Evolutionary conservation across 2,888 invertebrate genomes (phyloP).

Genomic region (Acheta domesticus): DNA sequence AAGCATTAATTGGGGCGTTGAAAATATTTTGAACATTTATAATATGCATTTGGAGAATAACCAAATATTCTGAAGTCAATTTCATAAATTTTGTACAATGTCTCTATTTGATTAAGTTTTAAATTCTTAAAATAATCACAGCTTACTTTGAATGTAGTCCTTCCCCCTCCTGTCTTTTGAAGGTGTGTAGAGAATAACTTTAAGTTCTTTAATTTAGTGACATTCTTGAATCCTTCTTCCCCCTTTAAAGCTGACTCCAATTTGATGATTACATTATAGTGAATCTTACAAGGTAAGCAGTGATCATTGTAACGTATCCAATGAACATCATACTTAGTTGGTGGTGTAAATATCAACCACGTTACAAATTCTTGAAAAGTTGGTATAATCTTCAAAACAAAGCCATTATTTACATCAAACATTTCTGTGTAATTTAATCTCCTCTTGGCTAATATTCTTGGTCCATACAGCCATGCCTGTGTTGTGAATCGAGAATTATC

Average conservation of each 20-base stretch:
- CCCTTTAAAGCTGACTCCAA: conserved; percentile 43
- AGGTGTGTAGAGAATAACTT: conserved; percentile 35
- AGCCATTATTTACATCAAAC: conserved; percentile 12
- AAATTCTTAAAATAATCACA: conserved; percentile 46
- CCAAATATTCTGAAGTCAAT: conserved; percentile 47
- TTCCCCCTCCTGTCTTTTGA: conserved; percentile 41
- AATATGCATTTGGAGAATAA: conserved; percentile 43
- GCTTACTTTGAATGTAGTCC: conserved; percentile 42
- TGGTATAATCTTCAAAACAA: conserved; percentile 44
- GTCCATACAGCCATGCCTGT: conserved; percentile 46
- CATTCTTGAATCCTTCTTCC: conserved; percentile 41
- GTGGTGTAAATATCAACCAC: conserved; percentile 43
- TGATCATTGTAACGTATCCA: conserved; percentile 46
- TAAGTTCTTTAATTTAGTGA: conserved; percentile 21
- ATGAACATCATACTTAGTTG: conserved; percentile 44
- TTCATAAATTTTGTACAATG: conserved; percentile 44
- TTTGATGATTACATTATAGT: conserved; percentile 44
- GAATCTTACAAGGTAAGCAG: conserved; percentile 44
- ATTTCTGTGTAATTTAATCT: conserved; percentile 40
- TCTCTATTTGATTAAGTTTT: conserved; percentile 40
- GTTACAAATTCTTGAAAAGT: conserved; percentile 45
- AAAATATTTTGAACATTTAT: conserved; percentile 40
- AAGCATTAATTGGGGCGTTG: no score
- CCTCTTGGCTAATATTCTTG: conserved; percentile 45
- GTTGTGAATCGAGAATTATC: conserved; percentile 46